Conservation (phyloP, 2,797 vertebrate genomes). For the Microtus obscurus region DNA sequence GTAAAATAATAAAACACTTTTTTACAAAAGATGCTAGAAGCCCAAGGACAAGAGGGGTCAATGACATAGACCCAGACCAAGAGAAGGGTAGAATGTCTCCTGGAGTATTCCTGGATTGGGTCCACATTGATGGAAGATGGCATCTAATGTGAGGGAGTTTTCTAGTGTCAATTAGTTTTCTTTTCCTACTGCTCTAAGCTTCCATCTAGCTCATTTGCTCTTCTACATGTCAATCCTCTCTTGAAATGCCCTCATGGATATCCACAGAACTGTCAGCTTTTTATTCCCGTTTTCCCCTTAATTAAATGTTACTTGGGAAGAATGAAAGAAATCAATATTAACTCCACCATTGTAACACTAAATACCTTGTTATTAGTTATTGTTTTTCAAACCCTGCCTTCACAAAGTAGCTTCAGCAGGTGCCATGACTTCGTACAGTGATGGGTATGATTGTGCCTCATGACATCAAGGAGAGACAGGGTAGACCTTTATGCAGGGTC, state of each 20-base stretch:
- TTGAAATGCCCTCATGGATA: neutral
- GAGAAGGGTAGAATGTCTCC: neutral
- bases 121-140: neutral
- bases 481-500: neutral
- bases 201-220: neutral
- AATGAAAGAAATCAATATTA: neutral
- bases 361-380: conserved; percentile 15
- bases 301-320: neutral
- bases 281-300: neutral
- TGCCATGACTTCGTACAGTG: neutral
- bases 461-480: neutral
- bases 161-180: neutral
- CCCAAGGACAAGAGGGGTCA: neutral
- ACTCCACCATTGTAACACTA: neutral
- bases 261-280: neutral
- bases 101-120: neutral
- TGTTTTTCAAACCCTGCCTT: neutral
- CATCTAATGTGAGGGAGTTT: too few species aligned
- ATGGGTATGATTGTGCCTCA: neutral
- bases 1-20: neutral
- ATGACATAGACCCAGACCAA: neutral
- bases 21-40: neutral
- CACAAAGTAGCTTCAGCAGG: neutral
- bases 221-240: neutral
- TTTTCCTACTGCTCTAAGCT: neutral